phyloP scores from a whole-genome alignment of 2,113 vertebrate genomes.

The Xiphophorus couchianus region DNA sequence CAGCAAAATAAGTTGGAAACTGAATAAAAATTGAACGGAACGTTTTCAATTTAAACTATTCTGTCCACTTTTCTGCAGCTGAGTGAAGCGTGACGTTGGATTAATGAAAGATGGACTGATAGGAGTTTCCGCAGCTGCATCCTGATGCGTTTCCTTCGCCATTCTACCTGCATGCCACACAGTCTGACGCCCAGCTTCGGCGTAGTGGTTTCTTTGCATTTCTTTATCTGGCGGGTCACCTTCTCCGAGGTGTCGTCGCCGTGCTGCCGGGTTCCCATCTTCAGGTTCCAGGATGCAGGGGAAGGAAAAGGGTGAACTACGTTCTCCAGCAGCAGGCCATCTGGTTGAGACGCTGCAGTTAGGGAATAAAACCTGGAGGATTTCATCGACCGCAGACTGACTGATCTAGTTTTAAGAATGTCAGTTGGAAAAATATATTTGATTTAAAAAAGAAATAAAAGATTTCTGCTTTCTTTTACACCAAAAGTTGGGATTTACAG shows the following conservation, averaged over 20 bases:
- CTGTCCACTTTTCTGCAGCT: neutral
- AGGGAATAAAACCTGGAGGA: conserved; percentile 69
- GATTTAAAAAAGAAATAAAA: too few relatives aligned
- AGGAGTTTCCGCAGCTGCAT: neutral
- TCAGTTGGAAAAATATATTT: too few relatives aligned
- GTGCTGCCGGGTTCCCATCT: conserved; percentile 98
- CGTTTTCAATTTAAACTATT: neutral
- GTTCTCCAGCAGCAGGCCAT: conserved; percentile 95
- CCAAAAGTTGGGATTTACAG: too few relatives aligned
- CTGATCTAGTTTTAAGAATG: too few relatives aligned
- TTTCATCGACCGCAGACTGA: too few relatives aligned
- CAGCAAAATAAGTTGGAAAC: neutral
- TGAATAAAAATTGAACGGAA: neutral
- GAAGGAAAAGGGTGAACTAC: conserved; percentile 95
- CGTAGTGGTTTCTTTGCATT: conserved; percentile 97
- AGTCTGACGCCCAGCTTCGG: conserved; percentile 92
- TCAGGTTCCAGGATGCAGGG: conserved; percentile 98
- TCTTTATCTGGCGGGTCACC: conserved; percentile 95
- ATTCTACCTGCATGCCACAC: conserved; percentile 93
- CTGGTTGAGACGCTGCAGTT: conserved; percentile 77
- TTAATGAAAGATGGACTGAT: neutral
- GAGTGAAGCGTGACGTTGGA: neutral
- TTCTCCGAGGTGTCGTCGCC: conserved; percentile 97
- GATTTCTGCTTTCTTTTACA: too few relatives aligned
- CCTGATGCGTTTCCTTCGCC: neutral